Evolutionary conservation across 2,113 vertebrate genomes (phyloP).

Genomic region (Calypte anna): DNA sequence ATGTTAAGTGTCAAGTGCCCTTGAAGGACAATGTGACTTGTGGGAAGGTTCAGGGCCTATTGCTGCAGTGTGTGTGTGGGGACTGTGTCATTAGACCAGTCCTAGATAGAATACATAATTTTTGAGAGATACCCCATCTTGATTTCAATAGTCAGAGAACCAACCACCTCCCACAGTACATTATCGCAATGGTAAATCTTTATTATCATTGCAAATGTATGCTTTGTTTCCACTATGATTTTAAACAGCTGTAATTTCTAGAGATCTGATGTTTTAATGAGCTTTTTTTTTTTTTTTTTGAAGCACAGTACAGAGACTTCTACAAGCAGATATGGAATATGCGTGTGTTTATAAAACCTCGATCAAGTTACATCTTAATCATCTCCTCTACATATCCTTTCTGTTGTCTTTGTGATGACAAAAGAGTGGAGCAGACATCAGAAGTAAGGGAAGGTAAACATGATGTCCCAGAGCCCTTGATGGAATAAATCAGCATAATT

Average conservation of each 20-base stretch:
- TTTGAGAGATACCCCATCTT: neutral
- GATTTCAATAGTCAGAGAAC: neutral
- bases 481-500: constrained; percentile 6
- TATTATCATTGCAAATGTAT: neutral
- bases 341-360: constrained; percentile 1
- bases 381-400: neutral
- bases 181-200: neutral
- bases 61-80: neutral
- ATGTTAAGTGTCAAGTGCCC: neutral
- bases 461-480: neutral
- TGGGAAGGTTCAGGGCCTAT: neutral
- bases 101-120: neutral
- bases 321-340: neutral
- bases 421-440: neutral
- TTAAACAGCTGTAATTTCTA: neutral
- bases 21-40: neutral
- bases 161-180: neutral
- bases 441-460: constrained; percentile 1
- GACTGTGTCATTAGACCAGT: neutral
- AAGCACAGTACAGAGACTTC: neutral
- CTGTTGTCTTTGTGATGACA: neutral
- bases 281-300: neutral
- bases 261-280: neutral
- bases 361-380: neutral
- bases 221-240: neutral